phyloP scores from a whole-genome alignment of 92 coral and sea anemone genomes.

The Bergia sp. region DNA sequence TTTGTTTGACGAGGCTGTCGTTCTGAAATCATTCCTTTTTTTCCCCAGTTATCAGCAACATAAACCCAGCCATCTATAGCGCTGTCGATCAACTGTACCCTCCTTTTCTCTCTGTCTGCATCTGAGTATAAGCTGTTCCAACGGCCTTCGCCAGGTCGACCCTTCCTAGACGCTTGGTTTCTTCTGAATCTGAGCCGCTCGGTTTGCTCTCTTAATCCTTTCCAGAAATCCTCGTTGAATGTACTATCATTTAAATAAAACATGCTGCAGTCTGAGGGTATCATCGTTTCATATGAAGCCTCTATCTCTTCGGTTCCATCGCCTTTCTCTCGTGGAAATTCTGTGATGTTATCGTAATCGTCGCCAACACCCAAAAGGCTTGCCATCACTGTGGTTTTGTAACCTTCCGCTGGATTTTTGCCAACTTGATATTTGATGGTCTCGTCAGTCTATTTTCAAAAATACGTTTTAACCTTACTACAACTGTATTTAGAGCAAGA shows the following conservation, averaged over 20 bases:
- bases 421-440: background rate
- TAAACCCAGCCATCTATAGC: constrained; percentile 22
- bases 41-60: background rate
- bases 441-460: background rate
- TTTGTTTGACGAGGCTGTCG: background rate
- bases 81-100: background rate
- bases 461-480: too few species aligned
- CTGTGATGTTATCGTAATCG: background rate
- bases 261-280: background rate
- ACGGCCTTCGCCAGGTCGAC: background rate
- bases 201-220: too few species aligned
- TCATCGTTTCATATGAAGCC: background rate
- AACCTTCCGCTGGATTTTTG: background rate
- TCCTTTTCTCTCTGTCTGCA: constrained; percentile 5
- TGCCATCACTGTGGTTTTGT: background rate
- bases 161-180: background rate
- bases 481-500: background rate
- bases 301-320: background rate
- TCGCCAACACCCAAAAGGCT: background rate
- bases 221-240: background rate
- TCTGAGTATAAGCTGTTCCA: background rate
- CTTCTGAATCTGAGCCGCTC: background rate
- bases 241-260: too few species aligned
- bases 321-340: background rate
- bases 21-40: background rate